Evolutionary conservation across 2,888 invertebrate genomes (phyloP), one percentile per base, ranked within the genome.

Genomic region (Arge pagana): DNA sequence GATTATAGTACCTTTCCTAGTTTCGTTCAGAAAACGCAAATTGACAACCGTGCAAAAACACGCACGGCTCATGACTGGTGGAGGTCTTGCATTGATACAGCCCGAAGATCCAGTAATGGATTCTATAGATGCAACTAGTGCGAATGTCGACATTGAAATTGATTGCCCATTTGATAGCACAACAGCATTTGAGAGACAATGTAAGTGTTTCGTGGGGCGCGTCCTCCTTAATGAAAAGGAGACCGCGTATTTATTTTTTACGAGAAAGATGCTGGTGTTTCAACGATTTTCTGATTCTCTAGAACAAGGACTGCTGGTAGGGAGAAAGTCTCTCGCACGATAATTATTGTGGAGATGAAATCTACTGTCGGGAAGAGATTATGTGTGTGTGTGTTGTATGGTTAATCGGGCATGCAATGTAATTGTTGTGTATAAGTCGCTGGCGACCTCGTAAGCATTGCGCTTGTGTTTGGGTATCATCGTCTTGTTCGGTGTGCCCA

Each of bases 61-160:
- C 13, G 11, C 11, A 31, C 10, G 2, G 11, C 31, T 31, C 13
- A 31, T 31, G 31, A 31, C 31, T 2, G 2, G 31, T 31, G 31
- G 10, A 0, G 31, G 10, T 11, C 10, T 13, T 10, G 31, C 31
- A 2, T 6, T 13, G 11, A 6, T 31, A 30, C n/a, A n/a, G n/a
- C n/a, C n/a, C n/a, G n/a, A n/a, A n/a, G n/a, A n/a, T n/a, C 41
- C 41, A 31, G 49, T 37, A 13, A 40, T 49, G 49, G 39, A 49
- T 49, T 49, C 39, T 21, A 49, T 49, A 10, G 30, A 49, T 49
- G 8, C 8, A 23, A 6, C 26, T 19, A 39, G 4, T 49, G 18
- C 3, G 19, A 49, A 49, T 30, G 11, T 49, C n/a, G 49, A 49
- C 13, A 10, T 49, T 16, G 40, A 49, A 28, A 26, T 49, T 16